phyloP scores from a whole-genome alignment of 2,888 invertebrate species.

The Vanessa cardui region DNA sequence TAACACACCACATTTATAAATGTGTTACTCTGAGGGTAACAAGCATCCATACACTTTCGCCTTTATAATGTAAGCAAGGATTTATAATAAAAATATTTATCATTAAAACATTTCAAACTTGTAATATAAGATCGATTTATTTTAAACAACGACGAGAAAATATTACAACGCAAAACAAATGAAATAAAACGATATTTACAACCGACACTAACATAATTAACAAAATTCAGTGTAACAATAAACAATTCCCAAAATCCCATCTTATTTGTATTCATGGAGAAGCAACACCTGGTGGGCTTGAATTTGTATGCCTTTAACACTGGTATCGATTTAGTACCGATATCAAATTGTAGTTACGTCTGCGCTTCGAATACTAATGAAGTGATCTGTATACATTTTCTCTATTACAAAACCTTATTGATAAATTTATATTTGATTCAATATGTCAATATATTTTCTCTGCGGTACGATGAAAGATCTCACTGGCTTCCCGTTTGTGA shows the following conservation, averaged over 20 bases:
- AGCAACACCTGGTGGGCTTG: slow-evolving; percentile 55
- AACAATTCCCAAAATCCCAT: slow-evolving; percentile 51
- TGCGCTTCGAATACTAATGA: slow-evolving; percentile 39
- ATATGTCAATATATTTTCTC: not conserved
- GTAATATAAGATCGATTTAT: not conserved
- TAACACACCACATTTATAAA: too few species aligned
- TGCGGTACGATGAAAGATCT: too few species aligned
- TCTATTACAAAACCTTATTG: not conserved
- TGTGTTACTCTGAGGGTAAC: too few species aligned
- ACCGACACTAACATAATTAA: slow-evolving; percentile 6
- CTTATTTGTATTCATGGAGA: slow-evolving; percentile 62
- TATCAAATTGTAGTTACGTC: slow-evolving; percentile 72
- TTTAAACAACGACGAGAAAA: not conserved
- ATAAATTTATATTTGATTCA: not conserved
- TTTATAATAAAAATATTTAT: too few species aligned
- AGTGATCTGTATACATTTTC: slow-evolving; percentile 52
- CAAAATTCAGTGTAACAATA: slow-evolving; percentile 20
- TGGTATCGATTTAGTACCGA: slow-evolving; percentile 72
- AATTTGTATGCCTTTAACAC: slow-evolving; percentile 66
- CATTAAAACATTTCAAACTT: too few species aligned
- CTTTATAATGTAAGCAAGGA: too few species aligned
- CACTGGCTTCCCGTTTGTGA: too few species aligned
- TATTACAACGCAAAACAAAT: not conserved
- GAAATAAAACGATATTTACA: not conserved
- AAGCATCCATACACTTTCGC: too few species aligned